Evolutionary conservation across 2,113 vertebrate genomes (phyloP).

Genomic region (Papio anubis): DNA sequence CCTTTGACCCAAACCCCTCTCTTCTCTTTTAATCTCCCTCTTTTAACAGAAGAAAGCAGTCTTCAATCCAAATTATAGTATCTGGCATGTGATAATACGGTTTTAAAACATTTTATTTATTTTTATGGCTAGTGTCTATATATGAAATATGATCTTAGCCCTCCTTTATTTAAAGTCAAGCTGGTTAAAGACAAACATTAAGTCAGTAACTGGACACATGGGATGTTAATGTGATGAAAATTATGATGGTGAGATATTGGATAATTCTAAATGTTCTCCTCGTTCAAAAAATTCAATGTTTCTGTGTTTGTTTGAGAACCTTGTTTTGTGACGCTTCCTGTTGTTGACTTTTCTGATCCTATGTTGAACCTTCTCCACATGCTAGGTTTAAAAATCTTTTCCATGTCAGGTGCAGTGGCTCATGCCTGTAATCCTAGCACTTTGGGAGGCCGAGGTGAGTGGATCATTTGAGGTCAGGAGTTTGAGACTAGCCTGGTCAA

Average conservation of each 20-base stretch:
- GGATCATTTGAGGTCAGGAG: too few species aligned
- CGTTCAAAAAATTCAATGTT: background rate
- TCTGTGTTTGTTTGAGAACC: background rate
- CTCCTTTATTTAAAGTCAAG: background rate
- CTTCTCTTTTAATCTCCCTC: background rate
- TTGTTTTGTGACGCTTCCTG: background rate
- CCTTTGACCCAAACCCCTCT: background rate
- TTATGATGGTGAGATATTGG: background rate
- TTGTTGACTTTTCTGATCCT: background rate
- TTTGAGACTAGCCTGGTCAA: too few species aligned
- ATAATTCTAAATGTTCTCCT: background rate
- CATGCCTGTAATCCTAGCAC: too few species aligned
- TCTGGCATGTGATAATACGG: background rate
- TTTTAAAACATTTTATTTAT: background rate
- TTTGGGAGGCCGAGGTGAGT: too few species aligned
- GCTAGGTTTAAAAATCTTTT: background rate
- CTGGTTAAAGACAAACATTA: background rate
- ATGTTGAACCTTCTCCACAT: background rate
- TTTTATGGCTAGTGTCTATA: background rate
- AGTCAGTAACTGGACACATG: background rate
- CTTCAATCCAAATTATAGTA: background rate
- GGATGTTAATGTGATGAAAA: background rate
- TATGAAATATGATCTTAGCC: background rate
- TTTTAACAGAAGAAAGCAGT: background rate
- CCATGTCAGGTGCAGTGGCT: too few species aligned